phyloP scores from a whole-genome alignment of 2,797 vertebrate genomes.

The Taenioides sp. region DNA sequence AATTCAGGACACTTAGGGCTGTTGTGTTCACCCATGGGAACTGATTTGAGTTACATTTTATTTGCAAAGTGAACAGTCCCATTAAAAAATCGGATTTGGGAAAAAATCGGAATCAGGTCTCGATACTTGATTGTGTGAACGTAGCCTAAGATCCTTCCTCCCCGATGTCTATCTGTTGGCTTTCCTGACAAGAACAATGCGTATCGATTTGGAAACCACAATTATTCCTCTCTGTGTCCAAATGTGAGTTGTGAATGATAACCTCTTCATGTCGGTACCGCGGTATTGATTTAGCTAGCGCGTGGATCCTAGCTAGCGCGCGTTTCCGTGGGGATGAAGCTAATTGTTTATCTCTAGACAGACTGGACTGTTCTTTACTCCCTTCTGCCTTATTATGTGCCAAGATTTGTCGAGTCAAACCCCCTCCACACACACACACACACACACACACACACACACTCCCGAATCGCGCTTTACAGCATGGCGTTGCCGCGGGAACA shows the following conservation, averaged over 20 bases:
- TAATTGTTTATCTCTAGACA: slow-evolving; percentile 89
- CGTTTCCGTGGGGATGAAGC: slow-evolving; percentile 74
- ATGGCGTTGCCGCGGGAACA: slow-evolving; percentile 81
- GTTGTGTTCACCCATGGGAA: no score
- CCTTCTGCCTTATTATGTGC: slow-evolving; percentile 87
- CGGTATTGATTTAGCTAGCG: slow-evolving; percentile 21
- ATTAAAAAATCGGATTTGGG: no score
- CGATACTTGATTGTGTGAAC: slow-evolving; percentile 60
- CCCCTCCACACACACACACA: slow-evolving; percentile 38
- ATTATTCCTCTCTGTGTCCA: slow-evolving; percentile 66
- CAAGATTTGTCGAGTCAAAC: slow-evolving; percentile 88
- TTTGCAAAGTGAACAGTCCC: no score
- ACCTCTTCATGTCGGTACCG: slow-evolving; percentile 77
- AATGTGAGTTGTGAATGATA: slow-evolving; percentile 80
- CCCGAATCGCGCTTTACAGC: slow-evolving; percentile 82
- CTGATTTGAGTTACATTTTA: no score
- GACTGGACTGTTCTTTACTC: slow-evolving; percentile 81
- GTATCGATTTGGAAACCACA: slow-evolving; percentile 69
- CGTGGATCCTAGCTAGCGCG: neutral
- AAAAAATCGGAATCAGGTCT: no score
- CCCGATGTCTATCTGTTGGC: slow-evolving; percentile 60
- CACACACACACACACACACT: slow-evolving; percentile 56
- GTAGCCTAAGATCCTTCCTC: slow-evolving; percentile 34
- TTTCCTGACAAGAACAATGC: slow-evolving; percentile 56
- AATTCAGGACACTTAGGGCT: no score